Base-by-base conservation (phyloP, 1,140 invertebrate genomes). In the Doryteuthis pealeii region DNA sequence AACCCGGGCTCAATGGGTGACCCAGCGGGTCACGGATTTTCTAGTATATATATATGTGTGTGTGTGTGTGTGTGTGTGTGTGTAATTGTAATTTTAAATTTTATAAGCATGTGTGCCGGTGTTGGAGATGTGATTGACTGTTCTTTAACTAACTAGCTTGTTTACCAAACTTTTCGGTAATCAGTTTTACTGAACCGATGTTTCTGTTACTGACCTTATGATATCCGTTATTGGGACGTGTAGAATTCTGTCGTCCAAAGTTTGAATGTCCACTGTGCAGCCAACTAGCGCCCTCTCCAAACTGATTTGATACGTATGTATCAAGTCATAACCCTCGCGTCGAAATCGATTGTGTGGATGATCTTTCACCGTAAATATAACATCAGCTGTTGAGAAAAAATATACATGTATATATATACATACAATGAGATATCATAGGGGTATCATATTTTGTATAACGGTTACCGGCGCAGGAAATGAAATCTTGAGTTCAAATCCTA, bases 181-280 rank as follows among this genome's bases (percentile, higher is more conserved):
- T n/a, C n/a, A n/a, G n/a, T n/a, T n/a, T n/a, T n/a, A n/a, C n/a
- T n/a, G n/a, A n/a, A n/a, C n/a, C n/a, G n/a, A 40, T 40, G 10
- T 40, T 40, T 40, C 49, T 18, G 71, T 26, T 62, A 81, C 82
- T 84, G 82, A 89, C 88, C 84, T 85, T 77, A 89, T 81, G 71
- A 89, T 87, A 65, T 89, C 87, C 75, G 84, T 89, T 54, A 89
- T 88, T 18, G 87, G 88, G 73, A 89, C 87, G 77, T 88, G 84
- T 26, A 89, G 77, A 33, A 84, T 82, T 70, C 88, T 77, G 14
- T 88, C 86, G 79, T 89, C 88, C 33, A 89, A 76, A 28, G 87
- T 89, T 67, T 78, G 71, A n/a, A 89, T 86, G 70, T 88, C 86
- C 31, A 89, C 81, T 4, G 80, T 87, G 68, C 82, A 85, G 12